Evolutionary conservation across 2,888 invertebrate species (phyloP), one percentile per base, ranked within the genome.

Genomic region (Ophion costatus): DNA sequence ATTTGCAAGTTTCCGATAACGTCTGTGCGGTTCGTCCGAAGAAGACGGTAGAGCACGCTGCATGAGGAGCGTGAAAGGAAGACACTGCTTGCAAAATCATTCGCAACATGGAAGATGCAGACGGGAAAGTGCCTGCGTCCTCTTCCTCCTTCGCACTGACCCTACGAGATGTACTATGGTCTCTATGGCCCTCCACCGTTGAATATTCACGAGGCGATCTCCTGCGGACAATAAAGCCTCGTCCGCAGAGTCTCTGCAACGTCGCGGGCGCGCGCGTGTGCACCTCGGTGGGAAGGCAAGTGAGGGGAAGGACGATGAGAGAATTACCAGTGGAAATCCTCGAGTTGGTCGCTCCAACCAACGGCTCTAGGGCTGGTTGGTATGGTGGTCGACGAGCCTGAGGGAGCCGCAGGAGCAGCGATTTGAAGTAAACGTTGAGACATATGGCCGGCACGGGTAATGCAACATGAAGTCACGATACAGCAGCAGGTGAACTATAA

Each of bases 131-230:
- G 73, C 66, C 29, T 29, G 71, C 45, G 61, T 74, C 67, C 67
- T 67, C 85, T 69, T 67, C 11, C 59, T 57, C 66, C 33, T 38
- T 45, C 56, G 64, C 71, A 33, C 24, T 51, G 33, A 57, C 33
- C 71, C 56, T 22, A 66, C 10, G 9, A n/a, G 38, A 64, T 56
- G 17, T 57, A 56, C 79, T 73, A 61, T 77, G 75, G 73, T 67
- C 77, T 64, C 77, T 20, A 17, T 42, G 80, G 83, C 80, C 80
- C 77, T 74, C 38, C n/a, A 59, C 63, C 82, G 82, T 80, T 91
- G 91, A 91, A 91, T 91, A 91, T 91, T 91, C 91, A 91, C 90
- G 89, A 91, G 89, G 81, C 86, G 89, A 90, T 89, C 89, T 88
- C 86, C 79, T 76, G 87, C 84, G 85, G 82, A 85, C 85, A 89